A percentile compares a stretch with the other conserved stretches of the same genome.
phyloP scores from a whole-genome alignment of 2,888 invertebrate genomes.

The Ichneumoninae sp. region DNA sequence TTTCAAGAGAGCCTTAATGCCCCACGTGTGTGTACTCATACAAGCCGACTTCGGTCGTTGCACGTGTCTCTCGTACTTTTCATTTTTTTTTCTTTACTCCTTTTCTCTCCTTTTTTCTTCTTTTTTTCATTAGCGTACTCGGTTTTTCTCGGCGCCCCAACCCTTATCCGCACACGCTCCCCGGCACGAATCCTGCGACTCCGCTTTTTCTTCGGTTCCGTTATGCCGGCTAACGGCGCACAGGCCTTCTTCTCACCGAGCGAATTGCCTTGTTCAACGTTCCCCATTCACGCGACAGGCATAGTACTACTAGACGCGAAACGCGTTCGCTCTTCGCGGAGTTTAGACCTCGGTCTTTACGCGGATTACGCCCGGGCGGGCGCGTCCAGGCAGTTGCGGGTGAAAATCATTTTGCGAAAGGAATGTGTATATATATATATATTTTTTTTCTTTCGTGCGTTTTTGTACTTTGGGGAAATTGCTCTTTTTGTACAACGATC shows the following conservation, averaged over 20 bases:
- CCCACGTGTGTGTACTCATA: slow-evolving; percentile 24
- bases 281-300: slow-evolving; percentile 14
- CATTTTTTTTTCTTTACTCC: slow-evolving; percentile 33
- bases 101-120: slow-evolving; percentile 18
- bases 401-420: background rate
- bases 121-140: slow-evolving; percentile 55
- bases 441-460: background rate
- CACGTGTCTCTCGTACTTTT: slow-evolving; percentile 38
- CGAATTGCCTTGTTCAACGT: slow-evolving; percentile 41
- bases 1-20: slow-evolving; percentile 48
- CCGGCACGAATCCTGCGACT: slow-evolving; percentile 37
- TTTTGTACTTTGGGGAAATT: background rate
- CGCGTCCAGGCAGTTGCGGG: background rate
- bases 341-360: background rate
- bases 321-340: background rate
- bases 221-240: background rate
- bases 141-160: slow-evolving; percentile 37
- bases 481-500: slow-evolving; percentile 21
- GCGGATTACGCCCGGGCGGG: background rate
- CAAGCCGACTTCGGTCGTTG: slow-evolving; percentile 26
- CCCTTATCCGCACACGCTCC: slow-evolving; percentile 49
- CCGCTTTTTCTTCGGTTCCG: slow-evolving; percentile 56
- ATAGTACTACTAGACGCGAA: background rate
- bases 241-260: slow-evolving; percentile 25
- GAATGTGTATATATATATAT: background rate